Base-by-base conservation (phyloP, 2,888 invertebrate genomes). In the Priocnemis perturbator region DNA sequence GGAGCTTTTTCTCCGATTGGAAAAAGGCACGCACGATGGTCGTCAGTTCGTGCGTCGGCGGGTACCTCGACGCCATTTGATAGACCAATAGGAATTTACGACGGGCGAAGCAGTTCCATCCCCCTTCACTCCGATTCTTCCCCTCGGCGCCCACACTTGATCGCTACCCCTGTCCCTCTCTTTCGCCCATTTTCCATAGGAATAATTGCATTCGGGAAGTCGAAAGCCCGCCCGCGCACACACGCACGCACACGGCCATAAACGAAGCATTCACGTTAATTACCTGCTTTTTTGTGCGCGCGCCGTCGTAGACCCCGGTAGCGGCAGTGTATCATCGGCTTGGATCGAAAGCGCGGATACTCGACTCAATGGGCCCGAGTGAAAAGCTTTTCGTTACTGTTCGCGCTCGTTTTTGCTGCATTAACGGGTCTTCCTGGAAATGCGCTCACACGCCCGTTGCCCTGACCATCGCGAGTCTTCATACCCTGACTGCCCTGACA, bases 71-170 rank as follows among this genome's bases (percentile, higher is more conserved):
- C 37, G 50, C 50, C 50, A 17, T 17, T 37, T 55, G 21, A 23
- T 20, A 55, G 55, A 23, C 23, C 23, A 23, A 55, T 55, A 14
- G 55, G 55, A 55, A 55, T 23, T 55, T 55, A 55, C 55, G 53
- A 47, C 5, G 50, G 50, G 17, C 3, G 17, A 50, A 14, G 5
- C 17, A 4, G 53, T 19, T 20, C 19, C 53, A 4, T 19, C 19
- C 19, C 11, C 48, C 15, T 9, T 4, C n/a, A 7, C 26, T 7
- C 26, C n/a, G n/a, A n/a, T n/a, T n/a, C n/a, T n/a, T n/a, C 50
- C 50, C 19, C 4, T 17, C 15, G 19, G 17, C 17, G 20, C 50
- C 19, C 50, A 50, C 50, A 20, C 50, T 20, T 20, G 50, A 20
- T 50, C 17, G 20, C 20, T n/a, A n/a, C 17, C 7, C 50, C 17